Evolutionary conservation across 2,113 vertebrate genomes (phyloP).

Genomic region (Rhinoderma darwinii): DNA sequence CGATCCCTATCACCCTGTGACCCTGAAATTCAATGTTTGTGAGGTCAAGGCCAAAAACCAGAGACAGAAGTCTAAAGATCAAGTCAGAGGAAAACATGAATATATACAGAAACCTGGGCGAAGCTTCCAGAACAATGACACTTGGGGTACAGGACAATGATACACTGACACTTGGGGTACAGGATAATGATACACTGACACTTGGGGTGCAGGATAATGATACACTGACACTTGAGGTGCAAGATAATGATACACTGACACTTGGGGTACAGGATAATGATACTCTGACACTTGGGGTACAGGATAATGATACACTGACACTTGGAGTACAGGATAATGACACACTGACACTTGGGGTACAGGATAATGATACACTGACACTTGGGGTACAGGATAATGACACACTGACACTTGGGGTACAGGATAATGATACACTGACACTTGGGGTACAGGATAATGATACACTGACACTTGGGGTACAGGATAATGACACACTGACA

Average conservation of each 20-base stretch:
- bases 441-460: no score
- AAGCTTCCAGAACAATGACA: background rate
- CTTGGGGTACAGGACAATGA: background rate
- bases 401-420: no score
- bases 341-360: background rate
- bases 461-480: no score
- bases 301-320: background rate
- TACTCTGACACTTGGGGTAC: background rate
- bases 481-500: no score
- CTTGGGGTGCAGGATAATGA: background rate
- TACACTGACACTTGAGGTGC: background rate
- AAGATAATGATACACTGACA: background rate
- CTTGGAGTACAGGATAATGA: background rate
- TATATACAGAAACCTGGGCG: background rate
- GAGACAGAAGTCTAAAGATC: background rate
- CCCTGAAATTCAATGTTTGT: background rate
- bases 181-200: background rate
- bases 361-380: background rate
- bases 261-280: background rate
- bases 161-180: background rate
- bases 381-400: background rate
- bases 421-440: no score
- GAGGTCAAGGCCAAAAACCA: background rate
- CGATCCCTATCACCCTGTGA: background rate
- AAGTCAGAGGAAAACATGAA: background rate